A percentile compares a stretch with the other conserved stretches of the same genome.
Evolutionary conservation across 2,888 invertebrate genomes (phyloP).

Genomic region (Amphipyra tragopoginis): DNA sequence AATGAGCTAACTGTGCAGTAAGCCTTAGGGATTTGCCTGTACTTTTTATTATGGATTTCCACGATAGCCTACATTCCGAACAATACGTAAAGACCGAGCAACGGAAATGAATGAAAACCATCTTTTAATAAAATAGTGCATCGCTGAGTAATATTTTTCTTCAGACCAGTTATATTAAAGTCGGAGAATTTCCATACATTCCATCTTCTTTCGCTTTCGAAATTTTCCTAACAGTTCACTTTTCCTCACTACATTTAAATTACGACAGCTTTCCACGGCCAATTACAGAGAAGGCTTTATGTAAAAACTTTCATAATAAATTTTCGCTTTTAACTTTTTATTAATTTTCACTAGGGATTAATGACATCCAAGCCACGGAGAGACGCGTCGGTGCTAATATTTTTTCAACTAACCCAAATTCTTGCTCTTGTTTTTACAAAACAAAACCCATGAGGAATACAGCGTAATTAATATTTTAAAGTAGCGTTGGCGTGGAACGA

Average conservation of each 20-base stretch:
- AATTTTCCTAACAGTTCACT: constrained; percentile 1
- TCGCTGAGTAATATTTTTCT: constrained; percentile 27
- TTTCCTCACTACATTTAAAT: constrained; percentile 1
- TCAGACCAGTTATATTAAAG: constrained; percentile 17
- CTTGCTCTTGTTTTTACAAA: not conserved
- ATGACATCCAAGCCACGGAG: constrained; percentile 10
- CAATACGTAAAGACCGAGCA: constrained; percentile 35
- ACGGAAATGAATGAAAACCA: constrained; percentile 40
- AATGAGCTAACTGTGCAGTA: constrained; percentile 7
- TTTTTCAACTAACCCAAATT: not conserved
- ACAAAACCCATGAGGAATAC: no score
- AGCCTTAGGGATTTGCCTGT: constrained; percentile 23
- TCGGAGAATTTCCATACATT: not conserved
- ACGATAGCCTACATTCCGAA: constrained; percentile 44
- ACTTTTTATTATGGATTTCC: constrained; percentile 32
- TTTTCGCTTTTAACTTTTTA: constrained; percentile 18
- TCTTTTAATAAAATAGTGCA: constrained; percentile 35
- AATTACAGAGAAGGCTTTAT: constrained; percentile 19
- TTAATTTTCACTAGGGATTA: constrained; percentile 22
- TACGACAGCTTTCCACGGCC: constrained; percentile 8
- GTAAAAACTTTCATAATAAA: constrained; percentile 34
- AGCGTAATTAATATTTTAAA: constrained; percentile 1
- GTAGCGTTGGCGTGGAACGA: constrained; percentile 1
- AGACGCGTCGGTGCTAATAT: not conserved
- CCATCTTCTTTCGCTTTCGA: not conserved